Base-by-base conservation (phyloP, 2,113 vertebrate genomes). In the Ibidorhyncha struthersii region DNA sequence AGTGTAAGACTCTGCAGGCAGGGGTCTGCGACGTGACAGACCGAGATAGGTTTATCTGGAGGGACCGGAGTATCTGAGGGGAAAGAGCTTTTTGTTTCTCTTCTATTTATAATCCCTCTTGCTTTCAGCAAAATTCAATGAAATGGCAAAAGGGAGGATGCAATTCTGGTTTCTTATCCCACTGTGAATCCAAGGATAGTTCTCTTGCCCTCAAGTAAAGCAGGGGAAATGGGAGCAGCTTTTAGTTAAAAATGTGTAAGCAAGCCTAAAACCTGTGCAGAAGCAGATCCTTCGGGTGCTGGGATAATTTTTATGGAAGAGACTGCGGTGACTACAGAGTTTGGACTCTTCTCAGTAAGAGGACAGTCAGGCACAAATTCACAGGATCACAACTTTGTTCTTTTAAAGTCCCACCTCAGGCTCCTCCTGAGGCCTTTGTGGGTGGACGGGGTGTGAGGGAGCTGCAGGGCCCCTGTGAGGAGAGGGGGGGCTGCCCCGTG, bases 391-490 rank as follows among this genome's bases (percentile, higher is more conserved):
- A 8, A 12, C 38, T 86, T 12, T 1, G 1, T 3, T 40, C 18
- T 62, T 77, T 55, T 26, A 30, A 55, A 66, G 23, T 34, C 40
- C 29, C 30, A 5, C 29, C 55, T 52, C 32, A 11, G 41, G 40
- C 14, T 69, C 20, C 14, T 69, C 20, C 27, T 32, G 10, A 55
- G 3, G 41, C 40, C 40, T 18, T 20, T 25, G 23, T 29, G 1
- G 1, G 5, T 2, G 25, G 8, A 2, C 1, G 1, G 19, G 36
- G 30, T 12, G 43, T 32, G 79, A 0, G 4, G 10, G n/a, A 19
- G 32, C 70, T 9, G n/a, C 13, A 3, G 61, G 55, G 16, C 5
- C 53, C 10, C 36, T 23, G 36, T 38, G 49, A n/a, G 55, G 26
- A 1, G 26, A 6, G 29, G 29, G 1, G 2, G 12, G 16, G 52